Evolutionary conservation across 2,888 invertebrate species (phyloP).

Genomic region (Ischnura elegans): DNA sequence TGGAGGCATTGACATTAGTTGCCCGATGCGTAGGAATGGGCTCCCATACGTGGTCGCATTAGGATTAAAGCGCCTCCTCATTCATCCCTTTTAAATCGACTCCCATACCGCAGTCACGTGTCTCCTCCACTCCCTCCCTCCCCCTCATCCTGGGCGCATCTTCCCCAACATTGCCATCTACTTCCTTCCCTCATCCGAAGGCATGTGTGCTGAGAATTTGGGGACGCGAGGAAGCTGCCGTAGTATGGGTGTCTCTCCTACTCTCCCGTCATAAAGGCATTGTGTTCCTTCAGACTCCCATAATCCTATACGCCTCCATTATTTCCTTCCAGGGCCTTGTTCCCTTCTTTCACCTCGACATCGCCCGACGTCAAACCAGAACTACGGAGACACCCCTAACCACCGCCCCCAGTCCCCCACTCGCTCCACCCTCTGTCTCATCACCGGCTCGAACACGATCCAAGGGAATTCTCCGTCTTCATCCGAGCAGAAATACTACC

Average conservation of each 20-base stretch:
- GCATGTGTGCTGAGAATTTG: neutral
- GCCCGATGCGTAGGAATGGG: neutral
- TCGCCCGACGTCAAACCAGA: constrained; percentile 20
- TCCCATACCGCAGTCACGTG: neutral
- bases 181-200: neutral
- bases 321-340: constrained; percentile 47
- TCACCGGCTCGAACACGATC: neutral
- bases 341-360: constrained; percentile 52
- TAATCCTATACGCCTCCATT: constrained; percentile 61
- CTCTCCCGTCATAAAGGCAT: constrained; percentile 45
- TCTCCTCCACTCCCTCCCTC: neutral
- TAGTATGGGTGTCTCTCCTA: neutral
- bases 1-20: too few species aligned
- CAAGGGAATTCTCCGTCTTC: constrained; percentile 19
- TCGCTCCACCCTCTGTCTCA: neutral
- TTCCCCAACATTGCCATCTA: neutral
- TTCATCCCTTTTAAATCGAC: neutral
- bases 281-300: constrained; percentile 54
- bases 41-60: neutral
- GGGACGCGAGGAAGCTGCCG: neutral
- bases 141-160: neutral
- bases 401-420: neutral
- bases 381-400: neutral
- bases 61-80: neutral
- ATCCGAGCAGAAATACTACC: constrained; percentile 14